Evolutionary conservation across 92 coral and sea anemone species (phyloP).

Genomic region (Umimayanthus kanabou): DNA sequence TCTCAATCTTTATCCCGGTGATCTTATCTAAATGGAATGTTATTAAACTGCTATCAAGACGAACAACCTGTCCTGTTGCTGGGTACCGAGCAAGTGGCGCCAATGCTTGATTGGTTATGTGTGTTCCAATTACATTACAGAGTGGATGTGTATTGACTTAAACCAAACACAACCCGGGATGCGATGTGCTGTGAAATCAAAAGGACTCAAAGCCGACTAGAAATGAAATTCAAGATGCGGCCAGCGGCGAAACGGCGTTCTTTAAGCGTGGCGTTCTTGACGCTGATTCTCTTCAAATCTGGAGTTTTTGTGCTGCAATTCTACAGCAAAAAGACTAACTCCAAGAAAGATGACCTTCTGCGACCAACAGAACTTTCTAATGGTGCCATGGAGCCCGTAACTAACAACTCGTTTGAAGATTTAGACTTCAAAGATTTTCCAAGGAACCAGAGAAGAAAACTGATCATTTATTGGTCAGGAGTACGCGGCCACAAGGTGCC

Average conservation of each 20-base stretch:
- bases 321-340: slow-evolving; percentile 63
- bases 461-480: slow-evolving; percentile 90
- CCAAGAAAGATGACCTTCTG: background rate
- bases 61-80: slow-evolving; percentile 15
- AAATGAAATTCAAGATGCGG: slow-evolving; percentile 53
- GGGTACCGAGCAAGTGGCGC: background rate
- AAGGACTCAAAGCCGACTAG: background rate
- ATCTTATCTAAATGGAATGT: slow-evolving; percentile 21
- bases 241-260: slow-evolving; percentile 67
- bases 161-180: background rate
- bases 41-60: background rate
- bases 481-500: slow-evolving; percentile 82
- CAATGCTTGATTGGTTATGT: background rate
- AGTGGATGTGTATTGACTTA: background rate
- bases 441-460: slow-evolving; percentile 50
- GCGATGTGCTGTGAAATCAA: background rate
- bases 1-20: background rate
- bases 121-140: slow-evolving; percentile 22
- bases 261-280: slow-evolving; percentile 63
- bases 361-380: slow-evolving; percentile 17
- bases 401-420: slow-evolving; percentile 27
- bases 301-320: slow-evolving; percentile 72
- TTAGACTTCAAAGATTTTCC: slow-evolving; percentile 25
- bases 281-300: slow-evolving; percentile 62
- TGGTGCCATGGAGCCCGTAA: slow-evolving; percentile 16